Base-by-base conservation (phyloP, 2,113 vertebrate genomes). In the Willisornis vidua region DNA sequence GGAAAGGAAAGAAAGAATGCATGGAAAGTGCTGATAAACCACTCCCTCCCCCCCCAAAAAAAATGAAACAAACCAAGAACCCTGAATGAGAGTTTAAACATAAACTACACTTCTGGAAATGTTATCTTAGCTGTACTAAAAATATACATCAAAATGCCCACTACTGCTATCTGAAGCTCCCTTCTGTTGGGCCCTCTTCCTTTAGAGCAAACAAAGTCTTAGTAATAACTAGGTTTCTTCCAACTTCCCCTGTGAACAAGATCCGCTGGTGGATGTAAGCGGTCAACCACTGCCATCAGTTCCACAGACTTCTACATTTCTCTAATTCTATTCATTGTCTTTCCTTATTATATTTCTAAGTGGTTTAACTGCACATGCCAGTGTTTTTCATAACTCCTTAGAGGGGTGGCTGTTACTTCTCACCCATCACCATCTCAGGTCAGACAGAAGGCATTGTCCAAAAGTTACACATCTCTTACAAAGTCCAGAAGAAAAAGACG, bases 111-210 rank as follows among this genome's bases (percentile, higher is more conserved):
- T 84, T 92, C n/a, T 41, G 81, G 73, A 95, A 92, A 85, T 16
- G 5, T 72, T 79, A 87, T 87, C 55, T 88, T 78, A 81, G 73
- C 52, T 57, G 86, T 49, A 75, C 89, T 68, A 67, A 96, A 94
- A 95, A 89, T 90, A 89, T 13, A 86, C 83, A 90, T 85, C 71
- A 82, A 65, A 96, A 97, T 95, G 74, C 71, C 81, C 75, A 79
- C 89, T 83, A 49, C 57, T 85, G 89, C 93, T 91, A 96, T 95
- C 94, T 90, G 95, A 93, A 95, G 75, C 88, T 93, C 94, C 96
- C 96, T 97, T 93, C 82, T 93, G 95, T 5, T 86, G 81, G 92
- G 95, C 94, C 96, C 94, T 95, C 90, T 96, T 95, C 94, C 94
- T 94, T 66, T 76, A 41, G 49, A 95, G 86, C 93, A 96, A 94